Evolutionary conservation across 1,140 invertebrate species (phyloP).

Genomic region (Spodoptera frugiperda): DNA sequence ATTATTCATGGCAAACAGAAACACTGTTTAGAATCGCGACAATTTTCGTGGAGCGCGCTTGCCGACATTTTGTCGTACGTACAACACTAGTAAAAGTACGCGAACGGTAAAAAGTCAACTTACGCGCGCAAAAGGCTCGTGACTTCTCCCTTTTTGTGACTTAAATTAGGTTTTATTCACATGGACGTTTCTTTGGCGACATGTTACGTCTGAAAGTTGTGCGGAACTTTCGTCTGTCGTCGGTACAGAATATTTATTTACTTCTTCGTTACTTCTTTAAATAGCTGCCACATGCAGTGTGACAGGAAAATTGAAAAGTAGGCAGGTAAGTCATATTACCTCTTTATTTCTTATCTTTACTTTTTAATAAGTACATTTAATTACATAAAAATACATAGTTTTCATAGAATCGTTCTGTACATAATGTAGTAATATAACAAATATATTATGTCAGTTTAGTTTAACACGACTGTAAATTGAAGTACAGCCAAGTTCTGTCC

Average conservation of each 20-base stretch:
- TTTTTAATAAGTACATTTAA: too few relatives aligned
- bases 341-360: too few relatives aligned
- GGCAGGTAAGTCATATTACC: too few relatives aligned
- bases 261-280: background rate
- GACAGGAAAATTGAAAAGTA: background rate
- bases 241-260: constrained; percentile 11
- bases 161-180: constrained; percentile 46
- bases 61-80: constrained; percentile 17
- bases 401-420: too few relatives aligned
- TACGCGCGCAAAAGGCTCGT: background rate
- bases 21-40: constrained; percentile 1
- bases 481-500: background rate
- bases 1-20: constrained; percentile 31
- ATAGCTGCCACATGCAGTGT: background rate
- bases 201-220: constrained; percentile 26
- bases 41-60: background rate
- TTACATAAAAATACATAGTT: too few relatives aligned
- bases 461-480: background rate
- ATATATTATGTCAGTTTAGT: background rate
- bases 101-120: constrained; percentile 16
- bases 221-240: constrained; percentile 1
- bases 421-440: too few relatives aligned
- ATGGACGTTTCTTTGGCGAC: constrained; percentile 16
- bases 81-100: constrained; percentile 23
- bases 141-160: constrained; percentile 22